Evolutionary conservation across 1,140 invertebrate species (phyloP).

Genomic region (Drosophila orena): DNA sequence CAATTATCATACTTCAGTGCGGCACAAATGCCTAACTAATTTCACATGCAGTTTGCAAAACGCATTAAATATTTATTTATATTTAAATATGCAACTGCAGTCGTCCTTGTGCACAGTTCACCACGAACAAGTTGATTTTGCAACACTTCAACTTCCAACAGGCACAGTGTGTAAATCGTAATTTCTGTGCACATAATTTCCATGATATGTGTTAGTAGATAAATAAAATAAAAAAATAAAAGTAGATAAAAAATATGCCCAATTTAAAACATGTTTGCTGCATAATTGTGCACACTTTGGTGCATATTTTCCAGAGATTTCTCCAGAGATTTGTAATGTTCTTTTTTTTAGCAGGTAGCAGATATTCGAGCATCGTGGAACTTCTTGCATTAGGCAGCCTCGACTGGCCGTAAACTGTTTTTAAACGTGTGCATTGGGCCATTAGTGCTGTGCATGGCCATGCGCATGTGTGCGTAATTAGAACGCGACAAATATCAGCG

Average conservation of each 20-base stretch:
- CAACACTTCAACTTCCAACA: neutral
- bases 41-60: slow-evolving; percentile 26
- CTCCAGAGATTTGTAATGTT: too few relatives aligned
- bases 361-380: neutral
- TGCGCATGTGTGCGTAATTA: slow-evolving; percentile 9
- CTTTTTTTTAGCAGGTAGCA: neutral
- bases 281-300: too few relatives aligned
- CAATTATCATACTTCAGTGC: slow-evolving; percentile 24
- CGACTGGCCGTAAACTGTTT: slow-evolving; percentile 51
- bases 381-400: slow-evolving; percentile 31
- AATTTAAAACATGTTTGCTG: too few relatives aligned
- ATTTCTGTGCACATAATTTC: neutral
- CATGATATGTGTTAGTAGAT: too few relatives aligned
- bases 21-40: slow-evolving; percentile 1
- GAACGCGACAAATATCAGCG: slow-evolving; percentile 24
- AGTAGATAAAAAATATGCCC: too few relatives aligned
- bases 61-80: slow-evolving; percentile 21
- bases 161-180: neutral
- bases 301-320: too few relatives aligned
- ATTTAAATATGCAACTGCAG: slow-evolving; percentile 1
- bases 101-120: neutral
- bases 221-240: too few relatives aligned
- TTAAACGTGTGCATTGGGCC: slow-evolving; percentile 28
- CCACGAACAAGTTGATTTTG: neutral
- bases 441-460: slow-evolving; percentile 5